Percentiles rank a stretch among this genome's conserved stretches.
phyloP scores from a whole-genome alignment of 1,140 invertebrate genomes.

The Antheraea pernyi region DNA sequence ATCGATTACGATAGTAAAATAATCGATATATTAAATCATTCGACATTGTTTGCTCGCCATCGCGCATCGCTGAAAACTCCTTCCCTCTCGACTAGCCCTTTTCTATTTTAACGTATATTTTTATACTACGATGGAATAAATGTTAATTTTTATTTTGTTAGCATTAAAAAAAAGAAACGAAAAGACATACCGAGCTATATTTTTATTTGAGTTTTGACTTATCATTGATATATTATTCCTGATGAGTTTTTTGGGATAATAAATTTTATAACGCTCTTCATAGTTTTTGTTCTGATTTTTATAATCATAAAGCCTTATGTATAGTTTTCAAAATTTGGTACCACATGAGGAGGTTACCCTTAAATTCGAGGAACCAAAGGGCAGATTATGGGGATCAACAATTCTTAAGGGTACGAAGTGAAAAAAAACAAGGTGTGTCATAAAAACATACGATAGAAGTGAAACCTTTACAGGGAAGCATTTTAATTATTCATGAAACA shows the following conservation, averaged over 20 bases:
- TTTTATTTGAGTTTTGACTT: constrained; percentile 63
- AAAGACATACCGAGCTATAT: constrained; percentile 74
- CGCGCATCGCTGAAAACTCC: constrained; percentile 1
- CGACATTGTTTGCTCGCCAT: background rate
- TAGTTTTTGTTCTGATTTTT: constrained; percentile 16
- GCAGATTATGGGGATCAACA: too few relatives aligned
- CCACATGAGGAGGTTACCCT: too few relatives aligned
- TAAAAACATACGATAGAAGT: too few relatives aligned
- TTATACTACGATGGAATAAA: constrained; percentile 76
- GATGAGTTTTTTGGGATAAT: constrained; percentile 65
- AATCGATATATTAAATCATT: background rate
- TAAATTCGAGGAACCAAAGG: too few relatives aligned
- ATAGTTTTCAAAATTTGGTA: too few relatives aligned
- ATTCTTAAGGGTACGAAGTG: too few relatives aligned
- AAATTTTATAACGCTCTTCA: constrained; percentile 76
- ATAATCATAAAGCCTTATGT: too few relatives aligned
- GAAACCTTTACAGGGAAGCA: too few relatives aligned
- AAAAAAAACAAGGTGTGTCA: too few relatives aligned
- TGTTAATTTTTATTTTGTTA: constrained; percentile 77
- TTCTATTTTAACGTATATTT: constrained; percentile 76
- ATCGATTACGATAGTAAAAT: background rate
- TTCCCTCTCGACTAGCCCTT: constrained; percentile 25
- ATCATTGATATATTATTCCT: constrained; percentile 10
- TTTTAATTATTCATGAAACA: too few relatives aligned
- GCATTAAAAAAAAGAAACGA: constrained; percentile 65